Base-by-base conservation (phyloP, 2,113 vertebrate species). In the Brienomyrus longianalis region DNA sequence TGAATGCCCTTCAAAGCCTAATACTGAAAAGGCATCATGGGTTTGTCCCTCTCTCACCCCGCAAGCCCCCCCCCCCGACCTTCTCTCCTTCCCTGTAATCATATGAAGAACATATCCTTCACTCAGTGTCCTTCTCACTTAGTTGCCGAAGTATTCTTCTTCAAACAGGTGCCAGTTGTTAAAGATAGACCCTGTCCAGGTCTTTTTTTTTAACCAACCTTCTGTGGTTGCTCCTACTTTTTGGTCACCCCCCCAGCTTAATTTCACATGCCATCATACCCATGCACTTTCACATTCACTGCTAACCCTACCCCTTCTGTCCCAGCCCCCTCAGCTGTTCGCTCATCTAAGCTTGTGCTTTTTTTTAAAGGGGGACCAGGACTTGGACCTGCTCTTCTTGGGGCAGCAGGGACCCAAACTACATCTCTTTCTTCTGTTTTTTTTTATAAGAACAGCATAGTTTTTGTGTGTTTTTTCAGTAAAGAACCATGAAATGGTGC, bases 401-500 rank as follows among this genome's bases (percentile, higher is more conserved):
- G 47, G 93, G 91, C 89, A 59, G 92, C 45, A 92, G 92, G 90
- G 90, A 91, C 93, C 91, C n/a, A 91, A 92, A 93, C 92, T 54
- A 48, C 92, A 94, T 91, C 90, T 92, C 92, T 92, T 93, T 95
- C 93, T 94, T 94, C 86, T 89, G 90, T 84, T 84, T 91, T 87
- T 51, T 89, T 86, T 91, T 89, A 91, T 92, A 90, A 93, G 94
- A 93, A 93, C 91, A 92, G 92, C 90, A 39, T 19, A 13, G 15
- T 47, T 23, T 39, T 56, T 90, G 50, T 17, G 0, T n/a, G 83
- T 84, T n/a, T 15, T 13, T 54, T 88, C 17, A 89, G 45, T 31
- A 31, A 27, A 83, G 74, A 83, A 91, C 92, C 92, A 97, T 97
- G 96, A 96, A 93, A 95, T 96, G 94, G 94, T 86, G 93, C 43